A percentile compares a stretch with the other conserved stretches of the same genome.
Evolutionary conservation across 2,797 vertebrate species (phyloP).

Genomic region (Poecilia wingei): DNA sequence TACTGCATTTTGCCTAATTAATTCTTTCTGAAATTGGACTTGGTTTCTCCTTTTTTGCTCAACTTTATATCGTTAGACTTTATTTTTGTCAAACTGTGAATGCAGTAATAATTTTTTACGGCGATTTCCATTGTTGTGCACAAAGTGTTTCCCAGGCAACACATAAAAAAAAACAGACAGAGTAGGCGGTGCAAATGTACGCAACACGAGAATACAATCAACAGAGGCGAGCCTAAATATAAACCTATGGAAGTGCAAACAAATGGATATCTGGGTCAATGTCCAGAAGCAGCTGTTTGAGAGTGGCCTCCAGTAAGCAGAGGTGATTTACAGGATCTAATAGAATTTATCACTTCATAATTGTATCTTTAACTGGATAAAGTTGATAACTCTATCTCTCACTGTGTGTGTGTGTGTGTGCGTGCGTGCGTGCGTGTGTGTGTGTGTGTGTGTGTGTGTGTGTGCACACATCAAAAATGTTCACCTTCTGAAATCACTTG

Average conservation of each 20-base stretch:
- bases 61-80: background rate
- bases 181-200: background rate
- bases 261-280: slow-evolving; percentile 12
- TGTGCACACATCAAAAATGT: background rate
- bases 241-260: slow-evolving; percentile 5
- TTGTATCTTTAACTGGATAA: slow-evolving; percentile 31
- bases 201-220: slow-evolving; percentile 5
- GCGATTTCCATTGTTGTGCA: background rate
- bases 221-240: background rate
- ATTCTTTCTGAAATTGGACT: background rate
- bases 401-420: too few relatives aligned
- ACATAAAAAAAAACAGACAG: background rate
- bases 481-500: background rate
- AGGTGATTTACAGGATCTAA: slow-evolving; percentile 18
- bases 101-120: background rate
- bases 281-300: slow-evolving; percentile 47
- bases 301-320: slow-evolving; percentile 21
- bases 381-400: slow-evolving; percentile 9
- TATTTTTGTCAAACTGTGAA: background rate
- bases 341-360: slow-evolving; percentile 49
- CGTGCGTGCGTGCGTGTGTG: too few relatives aligned
- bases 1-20: slow-evolving; percentile 11
- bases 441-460: too few relatives aligned
- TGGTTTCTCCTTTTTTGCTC: background rate
- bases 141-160: background rate